These are phyloP conservation scores for Drepanosiphum platanoidis DNA, from an alignment of 2,888 invertebrate genomes.

Conservation along the genomic window DNA sequence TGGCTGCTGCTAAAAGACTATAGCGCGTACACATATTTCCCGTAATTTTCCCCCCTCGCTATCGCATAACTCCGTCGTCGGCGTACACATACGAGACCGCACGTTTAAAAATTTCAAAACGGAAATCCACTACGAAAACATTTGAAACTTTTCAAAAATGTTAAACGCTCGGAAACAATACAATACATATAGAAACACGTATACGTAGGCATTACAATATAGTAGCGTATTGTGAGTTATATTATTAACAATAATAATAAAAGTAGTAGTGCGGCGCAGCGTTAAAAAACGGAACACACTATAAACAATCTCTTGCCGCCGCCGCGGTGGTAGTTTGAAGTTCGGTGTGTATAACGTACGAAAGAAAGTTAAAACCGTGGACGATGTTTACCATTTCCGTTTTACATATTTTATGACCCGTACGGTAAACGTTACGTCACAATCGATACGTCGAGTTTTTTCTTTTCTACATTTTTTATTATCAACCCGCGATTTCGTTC, in stretches of 20 bases:
- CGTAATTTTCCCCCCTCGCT: neutral
- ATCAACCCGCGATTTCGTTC: neutral
- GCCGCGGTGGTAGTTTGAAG: neutral
- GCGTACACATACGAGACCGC: neutral
- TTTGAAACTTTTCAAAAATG: conserved; percentile 7
- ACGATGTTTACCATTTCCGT: neutral
- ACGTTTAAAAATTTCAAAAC: neutral
- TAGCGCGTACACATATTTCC: neutral
- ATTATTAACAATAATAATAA: neutral
- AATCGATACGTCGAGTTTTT: neutral
- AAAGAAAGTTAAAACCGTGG: neutral
- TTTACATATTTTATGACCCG: conserved; percentile 2
- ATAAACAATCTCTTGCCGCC: neutral
- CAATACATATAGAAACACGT: neutral
- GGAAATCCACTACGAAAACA: neutral
- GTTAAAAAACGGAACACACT: neutral
- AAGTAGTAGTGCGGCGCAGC: neutral
- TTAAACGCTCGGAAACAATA: neutral
- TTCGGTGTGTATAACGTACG: neutral
- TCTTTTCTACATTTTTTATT: neutral
- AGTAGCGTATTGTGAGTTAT: neutral
- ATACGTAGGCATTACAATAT: neutral
- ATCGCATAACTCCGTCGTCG: neutral
- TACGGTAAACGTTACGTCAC: neutral
- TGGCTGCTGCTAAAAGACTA: neutral